Evolutionary conservation across 2,888 invertebrate species (phyloP).

Genomic region (Leptopterna dolabrata): DNA sequence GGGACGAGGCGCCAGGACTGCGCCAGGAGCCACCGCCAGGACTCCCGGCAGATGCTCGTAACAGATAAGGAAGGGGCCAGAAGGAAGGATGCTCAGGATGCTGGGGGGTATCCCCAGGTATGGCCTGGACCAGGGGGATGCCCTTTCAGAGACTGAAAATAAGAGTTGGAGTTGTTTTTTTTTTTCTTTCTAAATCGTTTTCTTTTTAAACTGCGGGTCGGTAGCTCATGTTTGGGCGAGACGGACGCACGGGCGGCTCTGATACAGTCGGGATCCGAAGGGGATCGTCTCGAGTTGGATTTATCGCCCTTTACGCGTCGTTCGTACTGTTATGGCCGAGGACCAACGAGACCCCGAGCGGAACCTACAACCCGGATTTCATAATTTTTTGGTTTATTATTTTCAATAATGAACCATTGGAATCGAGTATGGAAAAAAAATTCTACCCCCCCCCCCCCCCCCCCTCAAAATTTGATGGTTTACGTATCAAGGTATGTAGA

Average conservation of each 20-base stretch:
- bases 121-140: background rate
- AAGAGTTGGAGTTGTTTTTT: background rate
- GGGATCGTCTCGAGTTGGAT: too few relatives aligned
- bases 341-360: too few relatives aligned
- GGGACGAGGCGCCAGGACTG: conserved; percentile 30
- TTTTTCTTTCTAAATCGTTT: background rate
- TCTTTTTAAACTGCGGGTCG: background rate
- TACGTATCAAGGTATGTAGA: too few relatives aligned
- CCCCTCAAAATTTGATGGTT: too few relatives aligned
- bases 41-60: conserved; percentile 9
- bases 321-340: too few relatives aligned
- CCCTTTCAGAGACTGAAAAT: background rate
- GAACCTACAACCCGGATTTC: too few relatives aligned
- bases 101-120: background rate
- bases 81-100: background rate
- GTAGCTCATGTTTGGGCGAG: background rate
- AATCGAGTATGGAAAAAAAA: too few relatives aligned
- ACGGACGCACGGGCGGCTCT: background rate
- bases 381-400: too few relatives aligned
- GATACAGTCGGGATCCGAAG: too few relatives aligned
- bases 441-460: too few relatives aligned
- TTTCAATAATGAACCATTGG: too few relatives aligned
- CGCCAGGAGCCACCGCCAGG: background rate
- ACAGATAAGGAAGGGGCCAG: background rate
- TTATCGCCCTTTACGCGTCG: too few relatives aligned